Percentiles rank a stretch among this genome's conserved stretches.
Conservation (phyloP, 2,113 vertebrate genomes). For the Pao palembangensis region DNA sequence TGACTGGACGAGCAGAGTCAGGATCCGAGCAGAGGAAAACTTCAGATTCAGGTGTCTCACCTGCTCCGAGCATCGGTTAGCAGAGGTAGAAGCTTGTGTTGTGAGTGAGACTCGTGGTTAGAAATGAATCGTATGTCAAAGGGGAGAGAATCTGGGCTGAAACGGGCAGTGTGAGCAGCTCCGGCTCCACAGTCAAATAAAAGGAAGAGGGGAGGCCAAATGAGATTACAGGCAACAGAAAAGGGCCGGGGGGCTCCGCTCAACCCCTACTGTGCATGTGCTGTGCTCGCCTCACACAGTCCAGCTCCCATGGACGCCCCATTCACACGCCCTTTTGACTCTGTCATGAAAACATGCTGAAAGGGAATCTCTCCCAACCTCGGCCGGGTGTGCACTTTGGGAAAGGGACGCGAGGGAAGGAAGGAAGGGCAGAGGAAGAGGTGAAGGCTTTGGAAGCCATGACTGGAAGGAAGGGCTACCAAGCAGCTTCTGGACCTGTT, state of each 20-base stretch:
- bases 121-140: slow-evolving; percentile 72
- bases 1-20: neutral
- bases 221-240: slow-evolving; percentile 89
- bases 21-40: slow-evolving; percentile 27
- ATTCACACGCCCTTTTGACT: slow-evolving; percentile 99
- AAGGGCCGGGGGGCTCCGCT: slow-evolving; percentile 86
- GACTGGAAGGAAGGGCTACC: slow-evolving; percentile 58
- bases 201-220: slow-evolving; percentile 83
- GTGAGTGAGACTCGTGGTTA: slow-evolving; percentile 56
- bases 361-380: slow-evolving; percentile 75
- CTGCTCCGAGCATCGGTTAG: slow-evolving; percentile 18
- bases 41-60: slow-evolving; percentile 37
- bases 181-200: slow-evolving; percentile 79
- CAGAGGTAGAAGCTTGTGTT: slow-evolving; percentile 45
- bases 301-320: slow-evolving; percentile 86
- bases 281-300: slow-evolving; percentile 79
- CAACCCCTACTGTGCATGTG: slow-evolving; percentile 94
- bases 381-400: slow-evolving; percentile 59
- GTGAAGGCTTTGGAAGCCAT: slow-evolving; percentile 33
- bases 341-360: slow-evolving; percentile 81
- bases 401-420: slow-evolving; percentile 36
- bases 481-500: slow-evolving; percentile 41
- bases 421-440: slow-evolving; percentile 22
- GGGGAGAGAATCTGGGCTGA: slow-evolving; percentile 63
- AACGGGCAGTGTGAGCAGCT: slow-evolving; percentile 72